Evolutionary conservation across 2,797 vertebrate genomes (phyloP).

Genomic region (Ceryle rudis): DNA sequence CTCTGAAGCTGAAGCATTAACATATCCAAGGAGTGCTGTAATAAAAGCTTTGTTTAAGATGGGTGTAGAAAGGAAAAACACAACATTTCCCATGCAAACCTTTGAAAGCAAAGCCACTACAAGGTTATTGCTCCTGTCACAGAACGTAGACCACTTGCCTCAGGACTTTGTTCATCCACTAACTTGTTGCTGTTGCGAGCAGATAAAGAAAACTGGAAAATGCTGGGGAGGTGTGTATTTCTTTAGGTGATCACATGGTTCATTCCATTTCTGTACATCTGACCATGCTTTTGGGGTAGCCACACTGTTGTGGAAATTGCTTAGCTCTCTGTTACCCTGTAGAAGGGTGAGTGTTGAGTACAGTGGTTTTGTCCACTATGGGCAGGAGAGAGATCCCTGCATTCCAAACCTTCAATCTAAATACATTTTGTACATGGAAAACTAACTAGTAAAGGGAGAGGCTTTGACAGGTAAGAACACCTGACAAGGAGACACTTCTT

Average conservation of each 20-base stretch:
- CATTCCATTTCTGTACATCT: neutral
- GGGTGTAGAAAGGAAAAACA: neutral
- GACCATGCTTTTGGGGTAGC: neutral
- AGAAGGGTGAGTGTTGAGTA: neutral
- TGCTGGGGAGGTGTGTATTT: neutral
- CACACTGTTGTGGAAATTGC: neutral
- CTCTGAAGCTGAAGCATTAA: neutral
- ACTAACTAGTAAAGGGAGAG: neutral
- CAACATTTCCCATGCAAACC: rapidly evolving
- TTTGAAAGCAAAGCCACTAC: neutral
- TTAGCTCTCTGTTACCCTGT: neutral
- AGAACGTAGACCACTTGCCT: neutral
- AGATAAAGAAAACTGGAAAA: neutral
- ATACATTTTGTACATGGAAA: neutral
- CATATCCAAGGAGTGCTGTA: neutral
- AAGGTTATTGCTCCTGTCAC: neutral
- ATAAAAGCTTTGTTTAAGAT: neutral
- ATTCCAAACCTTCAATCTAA: neutral
- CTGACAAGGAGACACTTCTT: neutral
- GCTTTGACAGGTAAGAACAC: neutral
- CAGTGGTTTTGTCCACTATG: neutral
- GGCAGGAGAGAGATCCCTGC: neutral
- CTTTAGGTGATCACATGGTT: neutral
- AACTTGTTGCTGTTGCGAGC: neutral
- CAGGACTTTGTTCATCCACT: neutral